Evolutionary conservation across 1,140 invertebrate genomes (phyloP).

Genomic region (Drosophila subobscura): DNA sequence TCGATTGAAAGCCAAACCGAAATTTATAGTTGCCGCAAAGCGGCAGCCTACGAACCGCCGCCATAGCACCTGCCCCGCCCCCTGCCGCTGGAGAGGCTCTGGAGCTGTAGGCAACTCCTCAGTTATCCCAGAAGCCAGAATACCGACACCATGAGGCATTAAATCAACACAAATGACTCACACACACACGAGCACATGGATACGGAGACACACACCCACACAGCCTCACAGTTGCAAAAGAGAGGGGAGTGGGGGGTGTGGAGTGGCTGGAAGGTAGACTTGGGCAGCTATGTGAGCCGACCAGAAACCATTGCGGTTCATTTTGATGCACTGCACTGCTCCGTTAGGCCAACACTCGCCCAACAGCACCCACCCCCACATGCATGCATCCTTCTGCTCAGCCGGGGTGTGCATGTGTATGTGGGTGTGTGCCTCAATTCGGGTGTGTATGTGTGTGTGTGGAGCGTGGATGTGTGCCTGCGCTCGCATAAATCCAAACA

Average conservation of each 20-base stretch:
- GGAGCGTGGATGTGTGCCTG: not conserved
- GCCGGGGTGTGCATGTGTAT: not conserved
- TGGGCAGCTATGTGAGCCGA: constrained; percentile 45
- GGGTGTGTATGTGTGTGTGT: constrained; percentile 24
- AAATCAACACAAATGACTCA: constrained; percentile 67
- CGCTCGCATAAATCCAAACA: constrained; percentile 73
- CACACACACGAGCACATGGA: not conserved
- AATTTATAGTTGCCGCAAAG: constrained; percentile 66
- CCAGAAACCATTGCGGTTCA: constrained; percentile 60
- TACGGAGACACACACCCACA: not conserved
- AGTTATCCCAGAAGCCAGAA: constrained; percentile 34
- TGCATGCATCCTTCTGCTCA: not conserved
- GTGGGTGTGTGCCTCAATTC: not conserved
- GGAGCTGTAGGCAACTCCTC: constrained; percentile 21
- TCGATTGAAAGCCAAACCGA: constrained; percentile 72
- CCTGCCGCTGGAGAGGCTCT: not conserved
- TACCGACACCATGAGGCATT: constrained; percentile 53
- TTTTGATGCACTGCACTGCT: constrained; percentile 70
- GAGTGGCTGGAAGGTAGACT: not conserved
- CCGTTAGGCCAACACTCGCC: constrained; percentile 11
- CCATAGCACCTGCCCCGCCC: not conserved
- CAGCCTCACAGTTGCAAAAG: not conserved
- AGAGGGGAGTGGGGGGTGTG: not conserved
- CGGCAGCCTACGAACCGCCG: constrained; percentile 15
- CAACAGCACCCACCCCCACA: not conserved